These are phyloP conservation scores for Xestia c-nigrum DNA, from an alignment of 2,888 invertebrate species.

Conservation along the genomic window DNA sequence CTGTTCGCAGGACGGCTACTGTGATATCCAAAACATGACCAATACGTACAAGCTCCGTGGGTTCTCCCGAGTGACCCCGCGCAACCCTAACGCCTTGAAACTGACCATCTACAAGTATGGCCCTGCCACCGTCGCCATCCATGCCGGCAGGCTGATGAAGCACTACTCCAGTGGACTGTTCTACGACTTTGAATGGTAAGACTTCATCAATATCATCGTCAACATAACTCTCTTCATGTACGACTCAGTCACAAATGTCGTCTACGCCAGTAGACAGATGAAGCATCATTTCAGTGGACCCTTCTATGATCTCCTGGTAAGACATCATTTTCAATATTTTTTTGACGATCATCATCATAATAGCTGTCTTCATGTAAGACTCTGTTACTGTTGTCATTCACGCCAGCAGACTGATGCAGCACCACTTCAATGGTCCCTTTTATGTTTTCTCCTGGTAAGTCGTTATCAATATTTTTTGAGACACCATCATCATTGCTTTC, in stretches of 20 bases:
- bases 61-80: constrained; percentile 70
- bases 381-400: constrained; percentile 70
- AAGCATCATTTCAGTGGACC: constrained; percentile 71
- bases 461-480: too few species aligned
- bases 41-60: constrained; percentile 69
- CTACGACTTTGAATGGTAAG: constrained; percentile 75
- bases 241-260: constrained; percentile 71
- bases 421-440: constrained; percentile 55
- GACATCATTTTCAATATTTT: background rate
- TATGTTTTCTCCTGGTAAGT: too few species aligned
- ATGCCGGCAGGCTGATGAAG: constrained; percentile 60
- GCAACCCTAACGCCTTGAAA: constrained; percentile 73
- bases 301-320: constrained; percentile 76
- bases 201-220: too few species aligned
- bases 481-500: too few species aligned
- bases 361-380: constrained; percentile 72
- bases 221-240: constrained; percentile 67
- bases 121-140: constrained; percentile 71
- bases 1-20: constrained; percentile 71
- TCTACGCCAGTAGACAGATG: constrained; percentile 64
- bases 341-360: too few species aligned
- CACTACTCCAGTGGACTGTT: constrained; percentile 74
- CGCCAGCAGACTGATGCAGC: constrained; percentile 52
- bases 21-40: constrained; percentile 71
- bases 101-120: constrained; percentile 75